Base-by-base conservation (phyloP, 2,797 vertebrate species). In the Setipinna tenuifilis region DNA sequence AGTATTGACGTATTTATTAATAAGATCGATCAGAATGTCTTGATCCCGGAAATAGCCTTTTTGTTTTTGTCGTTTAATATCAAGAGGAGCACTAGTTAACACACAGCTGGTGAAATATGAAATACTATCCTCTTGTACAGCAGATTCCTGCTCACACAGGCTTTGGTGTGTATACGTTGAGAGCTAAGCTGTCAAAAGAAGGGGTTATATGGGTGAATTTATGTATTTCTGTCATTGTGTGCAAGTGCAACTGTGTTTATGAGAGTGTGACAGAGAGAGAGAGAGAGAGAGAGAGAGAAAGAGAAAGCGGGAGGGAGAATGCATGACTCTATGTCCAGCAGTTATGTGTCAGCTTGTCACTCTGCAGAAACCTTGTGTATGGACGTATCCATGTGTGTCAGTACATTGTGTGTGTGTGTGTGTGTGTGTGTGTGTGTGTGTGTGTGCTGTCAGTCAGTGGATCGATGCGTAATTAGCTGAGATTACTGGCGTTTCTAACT, bases 401-500 rank as follows among this genome's bases (percentile, higher is more conserved):
- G 7, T 62, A 7, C 61, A 65, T 65, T 65, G 61, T 62, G 10
- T 62, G 59, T 62, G 59, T 23, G 35, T 41, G 35, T 41, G 35
- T 71, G 65, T 71, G 68, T 71, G 68, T 71, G 28, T 71, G 28
- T 35, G 62, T 28, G 25, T 68, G 62, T 31, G 23, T 68, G 23
- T 68, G 62, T 68, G 62, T 16, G 62, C 21, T 71, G 68, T 71
- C 68, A 35, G 68, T 28, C 12, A 35, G 11, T 35, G 68, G 68
- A 71, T 71, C 68, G 68, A 71, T 71, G 68, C 25, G 68, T 71
- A 71, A 71, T 71, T 71, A 71, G 28, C 28, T 35, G 28, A 71
- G 68, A 71, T 71, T 71, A 35, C 68, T 71, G 28, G 28, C 68
- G 68, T 35, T 71, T 17, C 68, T 35, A 35, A 71, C 68, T 62